Evolutionary conservation across 2,888 invertebrate genomes (phyloP).

Genomic region (Kuschelorhynchus macadamiae): DNA sequence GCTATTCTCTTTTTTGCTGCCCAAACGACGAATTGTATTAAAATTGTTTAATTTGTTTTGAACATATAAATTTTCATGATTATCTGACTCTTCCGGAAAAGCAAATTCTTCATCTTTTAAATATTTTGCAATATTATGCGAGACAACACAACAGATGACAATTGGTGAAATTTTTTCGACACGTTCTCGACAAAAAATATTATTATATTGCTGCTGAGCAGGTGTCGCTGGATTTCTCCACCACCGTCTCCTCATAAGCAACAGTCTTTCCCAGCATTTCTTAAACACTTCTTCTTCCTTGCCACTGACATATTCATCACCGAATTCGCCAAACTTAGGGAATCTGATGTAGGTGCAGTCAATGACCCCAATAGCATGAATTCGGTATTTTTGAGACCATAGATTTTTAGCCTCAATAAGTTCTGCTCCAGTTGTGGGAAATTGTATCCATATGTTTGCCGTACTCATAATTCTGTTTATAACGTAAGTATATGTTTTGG

Average conservation of each 20-base stretch:
- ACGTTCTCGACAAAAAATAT: conserved; percentile 5
- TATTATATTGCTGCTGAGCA: too few relatives aligned
- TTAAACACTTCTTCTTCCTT: neutral
- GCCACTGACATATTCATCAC: conserved; percentile 9
- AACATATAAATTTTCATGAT: neutral
- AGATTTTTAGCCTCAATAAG: conserved; percentile 9
- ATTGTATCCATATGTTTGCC: conserved; percentile 10
- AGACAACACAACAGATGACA: neutral
- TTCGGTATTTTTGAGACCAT: neutral
- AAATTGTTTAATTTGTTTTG: too few relatives aligned
- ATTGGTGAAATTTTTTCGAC: neutral
- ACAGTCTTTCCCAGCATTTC: neutral
- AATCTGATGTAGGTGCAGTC: conserved; percentile 8
- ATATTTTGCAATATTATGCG: neutral
- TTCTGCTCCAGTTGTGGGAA: conserved; percentile 6
- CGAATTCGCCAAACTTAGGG: conserved; percentile 1
- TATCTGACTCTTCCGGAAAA: neutral
- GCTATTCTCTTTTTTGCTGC: too few relatives aligned
- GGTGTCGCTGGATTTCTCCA: conserved; percentile 18
- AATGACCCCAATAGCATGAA: conserved; percentile 3
- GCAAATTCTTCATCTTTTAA: neutral
- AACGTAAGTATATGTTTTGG: conserved; percentile 2
- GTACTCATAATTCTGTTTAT: conserved; percentile 6
- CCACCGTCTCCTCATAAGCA: conserved; percentile 1
- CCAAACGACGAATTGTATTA: too few relatives aligned